Evolutionary conservation across 2,113 vertebrate genomes (phyloP), one percentile per base, ranked within the genome.

Genomic region (Egretta garzetta): DNA sequence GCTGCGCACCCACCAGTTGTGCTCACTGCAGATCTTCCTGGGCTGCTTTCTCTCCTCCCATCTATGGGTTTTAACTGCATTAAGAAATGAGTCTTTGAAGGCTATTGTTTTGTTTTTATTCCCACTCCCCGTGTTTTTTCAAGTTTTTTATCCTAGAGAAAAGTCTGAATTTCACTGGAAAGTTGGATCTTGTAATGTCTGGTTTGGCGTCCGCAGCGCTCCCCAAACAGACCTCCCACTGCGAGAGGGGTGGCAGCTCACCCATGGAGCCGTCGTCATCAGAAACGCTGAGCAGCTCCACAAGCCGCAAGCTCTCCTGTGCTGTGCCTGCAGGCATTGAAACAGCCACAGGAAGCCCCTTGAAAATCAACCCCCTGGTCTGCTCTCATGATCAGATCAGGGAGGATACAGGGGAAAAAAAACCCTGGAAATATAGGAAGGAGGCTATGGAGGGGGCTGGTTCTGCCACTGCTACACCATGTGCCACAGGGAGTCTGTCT

Each of bases 161-260:
- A 98, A 96, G 96, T 97, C 96, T 98, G 97, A 95, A 94, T 95
- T 93, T 94, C 91, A 93, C 96, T 98, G 96, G 98, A 97, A 98
- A 98, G 85, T 97, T 98, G 98, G 98, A 98, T 52, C 35, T 75
- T 86, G 81, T 88, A 93, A 95, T 97, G 96, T 97, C 96, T 97
- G 94, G 96, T 91, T 97, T 97, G 97, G 97, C 94, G 14, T 83
- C 74, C 0, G 12, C 90, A 87, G 50, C 90, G 79, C 93, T 97
- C 92, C 92, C 95, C 72, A 64, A 88, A 85, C 85, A 88, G 96
- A 97, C 96, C 97, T 97, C 97, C 94, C 87, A 95, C 89, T 3
- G 59, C 20, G 96, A 94, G 88, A 93, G 39, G 60, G 92, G 83
- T 84, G 59, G 33, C 81, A 66, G 96, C 80, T 95, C n/a, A n/a